These are phyloP conservation scores for Esox masquinongy DNA, from an alignment of 2,797 vertebrate genomes.

Conservation along the genomic window DNA sequence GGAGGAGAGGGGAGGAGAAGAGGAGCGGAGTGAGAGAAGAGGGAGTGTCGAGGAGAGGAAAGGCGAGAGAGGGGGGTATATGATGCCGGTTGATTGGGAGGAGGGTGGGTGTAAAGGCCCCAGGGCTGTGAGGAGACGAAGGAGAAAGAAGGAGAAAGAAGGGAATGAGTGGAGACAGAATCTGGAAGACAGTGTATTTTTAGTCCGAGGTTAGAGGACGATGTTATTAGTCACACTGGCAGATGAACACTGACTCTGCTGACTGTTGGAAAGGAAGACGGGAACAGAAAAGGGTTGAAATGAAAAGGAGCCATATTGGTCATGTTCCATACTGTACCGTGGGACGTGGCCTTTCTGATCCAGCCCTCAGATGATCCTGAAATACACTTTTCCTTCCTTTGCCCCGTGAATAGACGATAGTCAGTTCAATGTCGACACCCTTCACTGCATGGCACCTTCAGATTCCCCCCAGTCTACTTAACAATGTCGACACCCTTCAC, in stretches of 20 bases:
- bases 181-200: not conserved
- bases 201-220: not conserved
- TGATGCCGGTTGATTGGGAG: slow-evolving; percentile 40
- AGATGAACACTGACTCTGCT: not conserved
- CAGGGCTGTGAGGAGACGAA: slow-evolving; percentile 26
- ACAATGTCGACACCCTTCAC: too few relatives aligned
- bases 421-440: not conserved
- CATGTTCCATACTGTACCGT: too few relatives aligned
- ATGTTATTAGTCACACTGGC: not conserved
- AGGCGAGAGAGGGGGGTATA: slow-evolving; percentile 11
- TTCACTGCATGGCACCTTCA: too few relatives aligned
- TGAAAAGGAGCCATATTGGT: not conserved
- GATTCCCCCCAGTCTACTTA: too few relatives aligned
- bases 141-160: not conserved
- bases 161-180: slow-evolving; percentile 9
- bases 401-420: not conserved
- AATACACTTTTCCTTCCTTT: not conserved
- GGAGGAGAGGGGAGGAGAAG: slow-evolving; percentile 49
- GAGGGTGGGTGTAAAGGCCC: slow-evolving; percentile 39
- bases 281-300: too few relatives aligned
- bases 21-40: slow-evolving; percentile 24
- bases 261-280: not conserved
- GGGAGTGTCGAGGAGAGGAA: not conserved
- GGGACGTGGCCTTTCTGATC: too few relatives aligned
- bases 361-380: not conserved